Conservation (phyloP, 2,113 vertebrate species). For the Tetrax tetrax region DNA sequence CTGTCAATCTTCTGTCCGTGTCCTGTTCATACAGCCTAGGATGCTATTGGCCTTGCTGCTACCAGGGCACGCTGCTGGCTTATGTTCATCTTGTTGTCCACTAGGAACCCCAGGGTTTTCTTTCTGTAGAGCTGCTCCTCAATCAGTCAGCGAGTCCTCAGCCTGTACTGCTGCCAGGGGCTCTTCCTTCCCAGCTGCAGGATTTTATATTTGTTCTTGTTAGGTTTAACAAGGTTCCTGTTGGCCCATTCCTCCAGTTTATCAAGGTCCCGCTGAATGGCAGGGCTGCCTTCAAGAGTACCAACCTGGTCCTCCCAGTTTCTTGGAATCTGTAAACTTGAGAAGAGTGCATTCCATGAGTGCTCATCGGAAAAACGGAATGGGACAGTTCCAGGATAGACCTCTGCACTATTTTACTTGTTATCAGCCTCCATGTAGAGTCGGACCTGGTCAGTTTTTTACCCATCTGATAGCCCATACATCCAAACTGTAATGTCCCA, state of each 20-base stretch:
- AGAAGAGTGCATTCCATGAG: not conserved
- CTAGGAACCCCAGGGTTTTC: not conserved
- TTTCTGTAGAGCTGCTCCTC: not conserved
- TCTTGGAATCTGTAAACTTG: not conserved
- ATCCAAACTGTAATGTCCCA: not conserved
- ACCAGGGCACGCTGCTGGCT: not conserved
- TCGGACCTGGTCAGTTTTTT: not conserved
- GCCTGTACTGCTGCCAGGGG: not conserved
- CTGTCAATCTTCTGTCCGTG: not conserved
- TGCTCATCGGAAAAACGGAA: not conserved
- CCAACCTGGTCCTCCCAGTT: not conserved
- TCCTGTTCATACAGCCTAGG: not conserved
- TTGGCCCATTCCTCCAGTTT: not conserved
- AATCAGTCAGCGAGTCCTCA: not conserved
- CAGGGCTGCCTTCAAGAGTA: not conserved
- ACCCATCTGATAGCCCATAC: not conserved
- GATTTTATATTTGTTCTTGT: not conserved
- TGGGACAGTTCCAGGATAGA: not conserved
- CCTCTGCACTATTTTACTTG: not conserved
- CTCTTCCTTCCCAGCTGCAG: not conserved
- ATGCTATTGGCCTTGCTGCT: not conserved
- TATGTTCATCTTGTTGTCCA: not conserved
- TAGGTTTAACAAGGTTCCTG: not conserved
- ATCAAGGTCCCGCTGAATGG: not conserved
- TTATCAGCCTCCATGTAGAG: not conserved